Evolutionary conservation across 53 echinoderm and acorn worm genomes (phyloP).

Genomic region (Zoroaster sp.): DNA sequence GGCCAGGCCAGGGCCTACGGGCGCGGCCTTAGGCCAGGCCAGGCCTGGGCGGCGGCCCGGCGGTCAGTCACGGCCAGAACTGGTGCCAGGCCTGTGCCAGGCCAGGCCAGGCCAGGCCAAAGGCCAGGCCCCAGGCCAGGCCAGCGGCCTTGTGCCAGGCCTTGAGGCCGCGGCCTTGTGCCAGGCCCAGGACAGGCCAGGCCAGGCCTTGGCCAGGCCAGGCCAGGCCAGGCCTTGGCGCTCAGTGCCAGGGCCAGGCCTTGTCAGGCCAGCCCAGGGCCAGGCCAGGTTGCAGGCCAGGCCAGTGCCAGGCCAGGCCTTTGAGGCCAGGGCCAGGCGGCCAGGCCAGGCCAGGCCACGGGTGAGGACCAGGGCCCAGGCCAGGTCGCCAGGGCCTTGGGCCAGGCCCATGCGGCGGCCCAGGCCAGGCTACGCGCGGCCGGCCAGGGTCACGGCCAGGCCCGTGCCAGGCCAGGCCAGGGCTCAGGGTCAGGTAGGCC

Average conservation of each 20-base stretch:
- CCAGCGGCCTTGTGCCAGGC: not conserved
- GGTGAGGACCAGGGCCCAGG: not conserved
- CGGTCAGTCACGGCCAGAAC: not conserved
- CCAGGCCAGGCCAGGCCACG: not conserved
- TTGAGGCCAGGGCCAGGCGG: not conserved
- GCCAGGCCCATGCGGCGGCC: too few relatives aligned
- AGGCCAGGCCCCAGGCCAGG: not conserved
- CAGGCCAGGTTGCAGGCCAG: not conserved
- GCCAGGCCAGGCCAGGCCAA: slow-evolving; percentile 23
- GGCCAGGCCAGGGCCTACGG: slow-evolving; percentile 11
- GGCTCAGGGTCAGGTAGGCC: not conserved
- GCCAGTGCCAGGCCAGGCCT: slow-evolving; percentile 34
- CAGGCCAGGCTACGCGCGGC: not conserved
- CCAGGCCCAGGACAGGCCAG: slow-evolving; percentile 21
- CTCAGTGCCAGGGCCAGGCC: not conserved
- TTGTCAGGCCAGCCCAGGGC: not conserved
- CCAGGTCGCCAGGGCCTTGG: not conserved
- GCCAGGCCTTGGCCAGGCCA: not conserved
- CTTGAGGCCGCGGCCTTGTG: not conserved
- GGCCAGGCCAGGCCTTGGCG: not conserved
- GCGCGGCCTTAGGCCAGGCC: not conserved
- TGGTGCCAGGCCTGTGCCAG: not conserved
- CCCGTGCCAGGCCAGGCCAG: slow-evolving; percentile 16
- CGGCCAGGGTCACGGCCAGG: not conserved
- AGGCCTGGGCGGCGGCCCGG: not conserved